Percentiles rank a stretch among this genome's conserved stretches.
Evolutionary conservation across 2,888 invertebrate genomes (phyloP).

Genomic region (Exephanes ischioxanthus): DNA sequence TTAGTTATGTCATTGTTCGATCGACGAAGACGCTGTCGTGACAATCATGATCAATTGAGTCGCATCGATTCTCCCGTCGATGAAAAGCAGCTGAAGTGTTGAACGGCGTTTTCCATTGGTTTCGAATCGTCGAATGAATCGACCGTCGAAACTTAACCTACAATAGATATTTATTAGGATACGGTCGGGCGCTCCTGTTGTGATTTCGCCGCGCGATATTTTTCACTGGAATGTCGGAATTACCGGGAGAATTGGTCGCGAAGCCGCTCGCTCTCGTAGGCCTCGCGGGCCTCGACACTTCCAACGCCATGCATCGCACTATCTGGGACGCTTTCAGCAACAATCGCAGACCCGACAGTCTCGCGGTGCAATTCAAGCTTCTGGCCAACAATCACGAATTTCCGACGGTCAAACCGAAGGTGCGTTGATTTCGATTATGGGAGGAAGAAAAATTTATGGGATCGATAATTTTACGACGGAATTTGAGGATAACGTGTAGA

Average conservation of each 20-base stretch:
- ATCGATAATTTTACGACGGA: not conserved
- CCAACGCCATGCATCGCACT: slow-evolving; percentile 94
- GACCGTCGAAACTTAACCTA: slow-evolving; percentile 5
- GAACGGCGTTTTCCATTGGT: not conserved
- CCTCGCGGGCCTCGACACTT: slow-evolving; percentile 94
- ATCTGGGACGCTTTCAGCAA: slow-evolving; percentile 97
- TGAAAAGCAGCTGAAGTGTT: not conserved
- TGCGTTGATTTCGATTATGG: slow-evolving; percentile 66
- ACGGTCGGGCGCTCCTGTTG: not conserved
- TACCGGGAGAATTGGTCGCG: slow-evolving; percentile 94
- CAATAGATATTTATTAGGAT: not conserved
- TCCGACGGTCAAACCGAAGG: slow-evolving; percentile 93
- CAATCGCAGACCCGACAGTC: slow-evolving; percentile 92
- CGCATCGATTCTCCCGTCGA: not conserved
- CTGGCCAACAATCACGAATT: slow-evolving; percentile 94
- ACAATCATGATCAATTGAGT: not conserved
- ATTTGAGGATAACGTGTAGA: not conserved
- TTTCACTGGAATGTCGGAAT: slow-evolving; percentile 84
- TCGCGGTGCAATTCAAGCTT: slow-evolving; percentile 93
- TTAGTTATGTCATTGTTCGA: not conserved
- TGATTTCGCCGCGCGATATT: not conserved
- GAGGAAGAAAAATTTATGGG: not conserved
- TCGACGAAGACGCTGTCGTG: not conserved
- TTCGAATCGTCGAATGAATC: not conserved
- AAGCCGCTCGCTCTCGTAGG: slow-evolving; percentile 95